Conservation (phyloP, 2,113 vertebrate species). For the Crotophaga sulcirostris region DNA sequence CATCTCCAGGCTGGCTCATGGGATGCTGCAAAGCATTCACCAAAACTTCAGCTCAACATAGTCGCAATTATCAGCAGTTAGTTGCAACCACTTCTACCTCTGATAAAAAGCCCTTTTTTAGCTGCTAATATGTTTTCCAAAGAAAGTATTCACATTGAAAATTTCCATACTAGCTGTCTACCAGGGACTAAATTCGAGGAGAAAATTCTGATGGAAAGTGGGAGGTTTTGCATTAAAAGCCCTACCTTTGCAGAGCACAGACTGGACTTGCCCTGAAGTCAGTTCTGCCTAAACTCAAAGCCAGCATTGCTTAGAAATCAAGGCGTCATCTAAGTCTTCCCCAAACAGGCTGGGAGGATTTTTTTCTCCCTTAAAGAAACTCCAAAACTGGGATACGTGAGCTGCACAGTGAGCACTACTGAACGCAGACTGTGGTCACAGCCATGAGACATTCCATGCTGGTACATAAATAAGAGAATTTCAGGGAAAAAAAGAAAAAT, state of each 20-base stretch:
- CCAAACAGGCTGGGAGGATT: background rate
- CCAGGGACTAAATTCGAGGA: background rate
- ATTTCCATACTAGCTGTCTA: background rate
- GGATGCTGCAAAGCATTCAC: background rate
- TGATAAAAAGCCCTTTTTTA: background rate
- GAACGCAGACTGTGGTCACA: background rate
- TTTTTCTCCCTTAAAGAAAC: background rate
- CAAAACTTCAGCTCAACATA: background rate
- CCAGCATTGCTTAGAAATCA: fast-evolving
- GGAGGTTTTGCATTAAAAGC: background rate
- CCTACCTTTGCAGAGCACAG: background rate
- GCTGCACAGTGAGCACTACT: background rate
- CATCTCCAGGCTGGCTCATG: background rate
- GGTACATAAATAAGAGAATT: background rate
- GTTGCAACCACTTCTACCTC: background rate
- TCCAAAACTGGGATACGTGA: fast-evolving
- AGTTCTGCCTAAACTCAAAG: background rate
- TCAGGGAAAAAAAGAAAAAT: background rate
- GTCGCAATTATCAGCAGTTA: background rate
- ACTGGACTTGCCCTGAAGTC: background rate
- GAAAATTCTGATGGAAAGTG: background rate
- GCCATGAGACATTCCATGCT: too few species aligned
- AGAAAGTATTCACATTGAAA: background rate
- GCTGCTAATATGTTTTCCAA: background rate
- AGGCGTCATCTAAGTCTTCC: background rate